Percentiles rank a stretch among this genome's conserved stretches.
Conservation (phyloP, 2,797 vertebrate species). For the Amphiprion clarkii region DNA sequence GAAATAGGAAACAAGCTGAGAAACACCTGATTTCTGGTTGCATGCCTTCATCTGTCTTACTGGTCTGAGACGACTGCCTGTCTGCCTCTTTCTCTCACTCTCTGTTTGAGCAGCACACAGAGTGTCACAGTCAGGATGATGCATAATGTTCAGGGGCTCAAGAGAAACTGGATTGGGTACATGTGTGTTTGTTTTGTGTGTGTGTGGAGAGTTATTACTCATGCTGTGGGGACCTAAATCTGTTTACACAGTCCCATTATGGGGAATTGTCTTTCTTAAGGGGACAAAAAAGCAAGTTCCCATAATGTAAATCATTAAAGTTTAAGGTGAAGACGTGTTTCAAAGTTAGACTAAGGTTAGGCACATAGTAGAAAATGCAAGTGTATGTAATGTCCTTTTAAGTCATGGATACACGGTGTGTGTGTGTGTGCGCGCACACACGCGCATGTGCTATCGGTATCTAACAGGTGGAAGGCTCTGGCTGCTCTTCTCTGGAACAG, state of each 20-base stretch:
- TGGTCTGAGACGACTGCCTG: background rate
- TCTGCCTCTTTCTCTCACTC: background rate
- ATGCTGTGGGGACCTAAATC: too few species aligned
- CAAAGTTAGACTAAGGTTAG: too few species aligned
- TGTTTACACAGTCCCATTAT: too few species aligned
- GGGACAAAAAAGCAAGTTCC: too few species aligned
- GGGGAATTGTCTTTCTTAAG: too few species aligned
- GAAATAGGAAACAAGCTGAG: constrained; percentile 13
- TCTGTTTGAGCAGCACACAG: constrained; percentile 24
- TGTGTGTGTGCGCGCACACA: background rate
- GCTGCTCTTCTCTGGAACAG: constrained; percentile 63
- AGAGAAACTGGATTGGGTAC: constrained; percentile 31
- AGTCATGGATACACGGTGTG: background rate
- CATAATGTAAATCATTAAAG: too few species aligned
- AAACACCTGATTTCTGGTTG: constrained; percentile 28
- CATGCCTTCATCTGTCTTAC: constrained; percentile 20
- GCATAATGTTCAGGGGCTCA: constrained; percentile 20
- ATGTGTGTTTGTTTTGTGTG: constrained; percentile 17
- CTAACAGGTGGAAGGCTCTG: constrained; percentile 73
- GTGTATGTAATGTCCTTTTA: too few species aligned
- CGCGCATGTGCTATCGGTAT: constrained; percentile 60
- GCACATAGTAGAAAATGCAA: too few species aligned
- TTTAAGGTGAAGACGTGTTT: too few species aligned
- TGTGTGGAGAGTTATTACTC: constrained; percentile 2
- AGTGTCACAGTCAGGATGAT: constrained; percentile 30